Evolutionary conservation across 1,140 invertebrate genomes (phyloP).

Genomic region (Leptinotarsa defecta): DNA sequence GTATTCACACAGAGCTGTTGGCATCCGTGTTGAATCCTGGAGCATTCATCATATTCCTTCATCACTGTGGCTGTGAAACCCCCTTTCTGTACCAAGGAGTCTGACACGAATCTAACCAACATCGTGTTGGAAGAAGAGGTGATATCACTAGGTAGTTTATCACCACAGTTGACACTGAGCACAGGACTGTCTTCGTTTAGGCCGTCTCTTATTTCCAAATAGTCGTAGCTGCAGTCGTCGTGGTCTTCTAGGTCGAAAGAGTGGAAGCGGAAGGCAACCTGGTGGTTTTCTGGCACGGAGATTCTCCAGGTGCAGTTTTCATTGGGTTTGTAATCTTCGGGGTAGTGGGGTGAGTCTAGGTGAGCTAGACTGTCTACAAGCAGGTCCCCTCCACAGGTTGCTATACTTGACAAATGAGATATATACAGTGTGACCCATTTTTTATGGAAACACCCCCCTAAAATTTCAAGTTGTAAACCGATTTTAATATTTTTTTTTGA

Average conservation of each 20-base stretch:
- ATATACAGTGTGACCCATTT: too few relatives aligned
- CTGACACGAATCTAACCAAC: slow-evolving; percentile 93
- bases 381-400: slow-evolving; percentile 68
- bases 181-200: slow-evolving; percentile 74
- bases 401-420: too few relatives aligned
- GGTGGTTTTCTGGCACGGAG: slow-evolving; percentile 85
- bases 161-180: slow-evolving; percentile 92
- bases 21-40: slow-evolving; percentile 85
- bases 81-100: slow-evolving; percentile 93
- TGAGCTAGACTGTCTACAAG: slow-evolving; percentile 77
- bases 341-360: slow-evolving; percentile 95
- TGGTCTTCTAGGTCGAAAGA: slow-evolving; percentile 95
- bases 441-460: too few relatives aligned
- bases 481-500: too few relatives aligned
- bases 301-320: slow-evolving; percentile 96
- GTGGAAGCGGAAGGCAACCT: slow-evolving; percentile 78
- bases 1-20: slow-evolving; percentile 96
- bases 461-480: too few relatives aligned
- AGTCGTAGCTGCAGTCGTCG: slow-evolving; percentile 97
- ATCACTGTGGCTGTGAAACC: slow-evolving; percentile 94
- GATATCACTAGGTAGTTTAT: slow-evolving; percentile 88
- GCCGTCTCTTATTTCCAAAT: slow-evolving; percentile 86
- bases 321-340: slow-evolving; percentile 92
- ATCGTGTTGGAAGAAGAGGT: slow-evolving; percentile 86
- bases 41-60: slow-evolving; percentile 96